These are phyloP conservation scores for Sciurus vulgaris DNA, from an alignment of 2,797 vertebrate species.

Conservation along the genomic window DNA sequence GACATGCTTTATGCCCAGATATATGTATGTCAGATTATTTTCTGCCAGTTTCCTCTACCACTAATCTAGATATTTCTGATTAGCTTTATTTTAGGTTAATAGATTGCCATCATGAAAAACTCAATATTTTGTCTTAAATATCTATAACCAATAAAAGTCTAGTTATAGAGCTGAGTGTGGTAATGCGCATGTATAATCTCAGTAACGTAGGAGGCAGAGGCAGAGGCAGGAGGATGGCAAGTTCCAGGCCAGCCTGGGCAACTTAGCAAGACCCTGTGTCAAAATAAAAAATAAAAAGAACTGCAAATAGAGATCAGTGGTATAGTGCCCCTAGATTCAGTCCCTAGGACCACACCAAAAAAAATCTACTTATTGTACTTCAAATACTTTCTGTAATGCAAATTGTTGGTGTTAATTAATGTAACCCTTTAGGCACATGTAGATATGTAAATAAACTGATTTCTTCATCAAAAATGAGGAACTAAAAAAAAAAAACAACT, in stretches of 20 bases:
- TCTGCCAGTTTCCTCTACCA: background rate
- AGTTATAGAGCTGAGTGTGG: background rate
- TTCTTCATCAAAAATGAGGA: constrained; percentile 77
- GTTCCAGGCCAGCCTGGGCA: too few relatives aligned
- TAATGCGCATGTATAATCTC: too few relatives aligned
- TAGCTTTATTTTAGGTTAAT: background rate
- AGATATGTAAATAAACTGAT: constrained; percentile 83
- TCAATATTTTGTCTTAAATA: constrained; percentile 30
- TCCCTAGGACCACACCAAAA: background rate
- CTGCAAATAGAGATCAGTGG: too few relatives aligned
- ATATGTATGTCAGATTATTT: constrained; percentile 42
- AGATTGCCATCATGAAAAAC: background rate
- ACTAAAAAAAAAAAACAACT: constrained; percentile 37
- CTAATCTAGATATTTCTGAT: constrained; percentile 20
- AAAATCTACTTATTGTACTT: constrained; percentile 36
- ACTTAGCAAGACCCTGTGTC: too few relatives aligned
- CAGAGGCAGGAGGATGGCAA: too few relatives aligned
- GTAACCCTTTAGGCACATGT: constrained; percentile 68
- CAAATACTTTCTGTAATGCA: constrained; percentile 71
- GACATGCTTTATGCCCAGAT: constrained; percentile 17
- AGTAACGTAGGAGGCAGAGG: too few relatives aligned
- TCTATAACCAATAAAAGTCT: background rate
- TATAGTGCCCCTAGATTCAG: too few relatives aligned
- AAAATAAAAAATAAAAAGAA: too few relatives aligned
- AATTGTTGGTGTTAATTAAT: constrained; percentile 64